Percentiles rank a stretch among this genome's conserved stretches.
These are phyloP conservation scores for Drosophila nikananu DNA, from an alignment of 1,140 invertebrate genomes.

Conservation along the genomic window DNA sequence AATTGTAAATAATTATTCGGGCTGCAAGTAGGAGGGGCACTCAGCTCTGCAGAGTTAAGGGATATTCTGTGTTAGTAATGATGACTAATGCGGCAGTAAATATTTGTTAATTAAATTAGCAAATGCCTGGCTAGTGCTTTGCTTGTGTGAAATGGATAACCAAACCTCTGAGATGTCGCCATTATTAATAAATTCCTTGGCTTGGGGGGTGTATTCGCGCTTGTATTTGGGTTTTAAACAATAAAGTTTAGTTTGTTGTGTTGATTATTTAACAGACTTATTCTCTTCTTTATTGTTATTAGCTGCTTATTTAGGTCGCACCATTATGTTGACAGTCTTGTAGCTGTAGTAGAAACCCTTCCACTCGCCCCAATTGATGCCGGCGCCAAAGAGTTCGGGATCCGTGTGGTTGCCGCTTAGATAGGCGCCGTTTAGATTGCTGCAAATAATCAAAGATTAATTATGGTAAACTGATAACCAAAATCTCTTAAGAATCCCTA, in stretches of 20 bases:
- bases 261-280: background rate
- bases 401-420: slow-evolving; percentile 9
- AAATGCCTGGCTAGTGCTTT: slow-evolving; percentile 23
- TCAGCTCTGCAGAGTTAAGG: slow-evolving; percentile 13
- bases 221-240: background rate
- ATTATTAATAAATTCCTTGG: slow-evolving; percentile 10
- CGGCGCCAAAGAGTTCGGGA: slow-evolving; percentile 13
- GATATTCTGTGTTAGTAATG: slow-evolving; percentile 56
- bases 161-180: background rate
- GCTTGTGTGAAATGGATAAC: slow-evolving; percentile 49
- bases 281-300: background rate
- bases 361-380: slow-evolving; percentile 15
- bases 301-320: slow-evolving; percentile 9
- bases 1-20: slow-evolving; percentile 68
- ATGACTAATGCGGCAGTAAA: slow-evolving; percentile 72
- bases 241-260: background rate
- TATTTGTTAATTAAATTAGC: slow-evolving; percentile 73
- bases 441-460: background rate
- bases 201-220: background rate
- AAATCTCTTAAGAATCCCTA: background rate
- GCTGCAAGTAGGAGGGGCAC: slow-evolving; percentile 5
- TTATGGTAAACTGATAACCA: accelerated
- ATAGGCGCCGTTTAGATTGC: slow-evolving; percentile 38
- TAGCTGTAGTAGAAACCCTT: slow-evolving; percentile 18
- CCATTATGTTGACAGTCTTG: slow-evolving; percentile 33